Percentiles rank a stretch among this genome's conserved stretches.
phyloP scores from a whole-genome alignment of 30 jellyfish, hydroid and myxozoan genomes.

The Calvadosia cruxmelitensis region DNA sequence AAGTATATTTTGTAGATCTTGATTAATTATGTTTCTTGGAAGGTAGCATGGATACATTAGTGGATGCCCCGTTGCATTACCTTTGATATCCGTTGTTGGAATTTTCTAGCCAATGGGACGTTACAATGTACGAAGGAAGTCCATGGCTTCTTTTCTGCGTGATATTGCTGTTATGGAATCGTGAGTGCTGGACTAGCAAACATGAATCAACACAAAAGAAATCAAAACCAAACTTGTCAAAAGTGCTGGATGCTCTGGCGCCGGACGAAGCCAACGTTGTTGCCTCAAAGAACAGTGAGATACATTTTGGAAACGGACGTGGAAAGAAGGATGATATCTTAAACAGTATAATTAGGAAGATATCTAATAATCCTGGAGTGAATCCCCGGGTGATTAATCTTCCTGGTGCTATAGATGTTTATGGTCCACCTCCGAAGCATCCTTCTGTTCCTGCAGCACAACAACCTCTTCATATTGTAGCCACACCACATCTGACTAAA shows the following conservation, averaged over 20 bases:
- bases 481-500: slow-evolving; percentile 61
- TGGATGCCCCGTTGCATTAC: too few relatives aligned
- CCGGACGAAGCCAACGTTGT: slow-evolving; percentile 22
- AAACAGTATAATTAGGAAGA: slow-evolving; percentile 34
- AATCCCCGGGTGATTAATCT: slow-evolving; percentile 47
- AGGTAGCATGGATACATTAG: not conserved
- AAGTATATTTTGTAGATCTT: not conserved
- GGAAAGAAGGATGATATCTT: slow-evolving; percentile 64
- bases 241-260: slow-evolving; percentile 57
- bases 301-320: not conserved
- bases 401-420: slow-evolving; percentile 92
- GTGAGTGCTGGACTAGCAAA: too few relatives aligned
- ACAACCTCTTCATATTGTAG: slow-evolving; percentile 76
- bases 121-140: not conserved
- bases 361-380: slow-evolving; percentile 23
- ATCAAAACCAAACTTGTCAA: slow-evolving; percentile 48
- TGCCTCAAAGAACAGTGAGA: slow-evolving; percentile 1
- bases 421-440: slow-evolving; percentile 88
- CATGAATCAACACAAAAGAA: slow-evolving; percentile 7
- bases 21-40: not conserved
- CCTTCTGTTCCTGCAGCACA: slow-evolving; percentile 36
- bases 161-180: too few relatives aligned
- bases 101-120: slow-evolving; percentile 1
- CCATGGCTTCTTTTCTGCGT: not conserved
- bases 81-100: too few relatives aligned